Evolutionary conservation across 2,888 invertebrate species (phyloP).

Genomic region (Pterostichus madidus): DNA sequence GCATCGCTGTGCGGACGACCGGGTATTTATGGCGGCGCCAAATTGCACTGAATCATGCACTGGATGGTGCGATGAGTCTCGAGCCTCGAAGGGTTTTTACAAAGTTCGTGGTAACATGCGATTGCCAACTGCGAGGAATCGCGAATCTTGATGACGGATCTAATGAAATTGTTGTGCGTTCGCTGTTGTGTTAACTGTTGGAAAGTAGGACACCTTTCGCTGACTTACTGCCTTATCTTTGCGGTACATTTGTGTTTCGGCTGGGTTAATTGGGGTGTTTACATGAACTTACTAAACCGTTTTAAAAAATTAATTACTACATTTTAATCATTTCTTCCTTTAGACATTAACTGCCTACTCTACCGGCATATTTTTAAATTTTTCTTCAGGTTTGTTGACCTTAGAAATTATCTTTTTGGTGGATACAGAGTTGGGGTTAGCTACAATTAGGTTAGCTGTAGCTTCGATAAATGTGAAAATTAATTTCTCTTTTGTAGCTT

Average conservation of each 20-base stretch:
- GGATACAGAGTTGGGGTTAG: too few relatives aligned
- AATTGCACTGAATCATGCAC: slow-evolving; percentile 63
- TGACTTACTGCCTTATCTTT: slow-evolving; percentile 48
- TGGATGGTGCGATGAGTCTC: slow-evolving; percentile 2
- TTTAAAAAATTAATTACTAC: not conserved
- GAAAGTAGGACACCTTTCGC: slow-evolving; percentile 37
- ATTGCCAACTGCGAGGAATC: not conserved
- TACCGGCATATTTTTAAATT: too few relatives aligned
- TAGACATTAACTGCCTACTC: too few relatives aligned
- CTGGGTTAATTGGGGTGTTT: slow-evolving; percentile 40
- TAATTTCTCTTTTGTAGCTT: too few relatives aligned
- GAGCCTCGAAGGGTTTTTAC: slow-evolving; percentile 37
- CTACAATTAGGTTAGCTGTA: too few relatives aligned
- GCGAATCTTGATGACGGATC: slow-evolving; percentile 43
- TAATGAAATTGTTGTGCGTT: slow-evolving; percentile 48
- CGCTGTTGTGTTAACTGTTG: slow-evolving; percentile 16
- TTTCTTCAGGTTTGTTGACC: too few relatives aligned
- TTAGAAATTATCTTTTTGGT: too few relatives aligned
- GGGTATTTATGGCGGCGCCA: slow-evolving; percentile 49
- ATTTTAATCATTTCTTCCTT: too few relatives aligned
- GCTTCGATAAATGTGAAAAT: too few relatives aligned
- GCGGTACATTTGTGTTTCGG: slow-evolving; percentile 33
- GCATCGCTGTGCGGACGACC: not conserved
- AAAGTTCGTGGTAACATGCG: slow-evolving; percentile 43
- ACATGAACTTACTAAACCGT: slow-evolving; percentile 15